These are phyloP conservation scores for Hydrozoanthus tunicans DNA, from an alignment of 64 coral and sea anemone genomes.

Conservation along the genomic window DNA sequence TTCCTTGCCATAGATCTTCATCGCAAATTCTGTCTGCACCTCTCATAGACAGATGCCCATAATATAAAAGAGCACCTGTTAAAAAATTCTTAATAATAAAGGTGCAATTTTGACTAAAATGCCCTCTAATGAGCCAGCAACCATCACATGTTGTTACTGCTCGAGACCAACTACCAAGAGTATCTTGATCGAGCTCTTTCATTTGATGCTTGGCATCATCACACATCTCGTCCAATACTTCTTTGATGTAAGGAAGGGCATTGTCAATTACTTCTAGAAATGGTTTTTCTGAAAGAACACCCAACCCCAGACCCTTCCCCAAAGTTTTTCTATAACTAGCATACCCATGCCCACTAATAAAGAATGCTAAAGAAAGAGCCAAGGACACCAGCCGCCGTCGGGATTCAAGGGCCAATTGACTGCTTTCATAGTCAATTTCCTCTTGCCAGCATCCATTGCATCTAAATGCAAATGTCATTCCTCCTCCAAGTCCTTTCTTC, in stretches of 20 bases:
- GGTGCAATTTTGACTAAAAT: constrained; percentile 59
- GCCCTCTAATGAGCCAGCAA: constrained; percentile 54
- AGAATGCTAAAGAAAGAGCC: constrained; percentile 60
- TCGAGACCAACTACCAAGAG: constrained; percentile 42
- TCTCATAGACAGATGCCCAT: constrained; percentile 61
- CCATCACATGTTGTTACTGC: constrained; percentile 54
- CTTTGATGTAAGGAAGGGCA: constrained; percentile 4
- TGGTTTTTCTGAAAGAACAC: constrained; percentile 28
- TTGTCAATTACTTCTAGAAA: constrained; percentile 41
- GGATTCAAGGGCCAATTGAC: constrained; percentile 42
- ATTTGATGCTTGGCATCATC: constrained; percentile 62
- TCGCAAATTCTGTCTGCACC: constrained; percentile 63
- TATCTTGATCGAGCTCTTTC: constrained; percentile 13
- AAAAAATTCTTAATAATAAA: constrained; percentile 51
- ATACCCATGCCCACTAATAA: constrained; percentile 61
- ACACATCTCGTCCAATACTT: too few relatives aligned
- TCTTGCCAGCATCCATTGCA: constrained; percentile 49
- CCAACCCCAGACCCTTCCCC: constrained; percentile 30
- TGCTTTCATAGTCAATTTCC: constrained; percentile 54
- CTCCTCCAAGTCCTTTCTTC: constrained; percentile 10
- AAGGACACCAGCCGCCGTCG: constrained; percentile 51
- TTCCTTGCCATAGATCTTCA: constrained; percentile 43
- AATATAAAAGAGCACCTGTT: constrained; percentile 64
- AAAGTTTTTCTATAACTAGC: constrained; percentile 45
- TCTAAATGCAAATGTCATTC: constrained; percentile 5